These are phyloP conservation scores for Aporophyla lueneburgensis DNA, from an alignment of 2,888 invertebrate species.

Conservation along the genomic window DNA sequence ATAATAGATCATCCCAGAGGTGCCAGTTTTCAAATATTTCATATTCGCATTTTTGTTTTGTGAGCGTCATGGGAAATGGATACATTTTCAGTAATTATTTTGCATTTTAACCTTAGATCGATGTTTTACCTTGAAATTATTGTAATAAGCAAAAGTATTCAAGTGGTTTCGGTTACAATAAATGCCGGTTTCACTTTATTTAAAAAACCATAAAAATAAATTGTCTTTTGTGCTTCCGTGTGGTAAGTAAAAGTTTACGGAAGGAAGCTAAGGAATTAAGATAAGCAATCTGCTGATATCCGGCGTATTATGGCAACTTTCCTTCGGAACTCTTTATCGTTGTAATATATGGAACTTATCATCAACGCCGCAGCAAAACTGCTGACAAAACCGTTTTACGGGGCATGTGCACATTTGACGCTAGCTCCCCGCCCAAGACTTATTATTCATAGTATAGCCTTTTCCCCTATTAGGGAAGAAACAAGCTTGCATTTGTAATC, in stretches of 20 bases:
- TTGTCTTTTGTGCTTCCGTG: conserved; percentile 20
- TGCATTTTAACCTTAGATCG: not conserved
- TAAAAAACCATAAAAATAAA: conserved; percentile 34
- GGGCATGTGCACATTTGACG: not conserved
- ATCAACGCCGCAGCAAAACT: conserved; percentile 3
- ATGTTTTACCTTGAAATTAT: conserved; percentile 2
- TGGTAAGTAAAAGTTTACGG: conserved; percentile 8
- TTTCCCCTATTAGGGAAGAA: conserved; percentile 31
- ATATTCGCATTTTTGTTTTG: conserved; percentile 38
- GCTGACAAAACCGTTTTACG: not conserved
- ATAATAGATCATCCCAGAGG: conserved; percentile 35
- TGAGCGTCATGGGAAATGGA: conserved; percentile 21
- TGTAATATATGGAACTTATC: conserved; percentile 13
- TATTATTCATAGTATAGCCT: conserved; percentile 56
- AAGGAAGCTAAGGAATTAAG: conserved; percentile 32
- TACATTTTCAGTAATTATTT: conserved; percentile 28
- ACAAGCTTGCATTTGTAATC: conserved; percentile 58
- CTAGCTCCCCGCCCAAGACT: conserved; percentile 45
- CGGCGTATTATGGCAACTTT: conserved; percentile 10
- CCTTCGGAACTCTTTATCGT: conserved; percentile 3
- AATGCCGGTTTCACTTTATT: not conserved
- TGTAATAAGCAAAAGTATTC: not conserved
- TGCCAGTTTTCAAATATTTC: conserved; percentile 49
- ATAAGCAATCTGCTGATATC: conserved; percentile 39
- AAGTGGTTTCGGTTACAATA: not conserved